Evolutionary conservation across 1,140 invertebrate species (phyloP), one percentile per base, ranked within the genome.

Genomic region (Galendromus occidentalis): DNA sequence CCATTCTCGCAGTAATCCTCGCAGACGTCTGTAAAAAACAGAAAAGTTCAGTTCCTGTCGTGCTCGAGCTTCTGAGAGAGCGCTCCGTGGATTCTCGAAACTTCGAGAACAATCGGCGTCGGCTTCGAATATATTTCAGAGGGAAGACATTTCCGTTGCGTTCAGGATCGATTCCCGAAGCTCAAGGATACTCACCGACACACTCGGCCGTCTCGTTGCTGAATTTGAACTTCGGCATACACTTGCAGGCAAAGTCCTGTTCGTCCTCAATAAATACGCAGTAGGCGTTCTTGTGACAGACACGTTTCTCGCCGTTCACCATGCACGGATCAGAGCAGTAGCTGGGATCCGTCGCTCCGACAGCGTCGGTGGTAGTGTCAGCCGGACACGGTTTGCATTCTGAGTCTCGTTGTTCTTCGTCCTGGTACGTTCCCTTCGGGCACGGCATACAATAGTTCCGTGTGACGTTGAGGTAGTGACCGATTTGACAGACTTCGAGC

Each of bases 291-390:
- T 80, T 75, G 72, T 91, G 87, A 71, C 91, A 95, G 65, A 88
- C 83, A 80, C 86, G 85, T 70, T 87, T 82, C 1, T 86, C 82
- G 30, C 85, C 86, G 69, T 84, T 85, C 72, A 85, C 87, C 72
- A 91, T 85, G 72, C 91, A 94, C 0, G 90, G 89, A 77, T 94
- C 92, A 33, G 84, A 86, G 74, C 90, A 93, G 70, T 92, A 87
- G n/a, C 82, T 76, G 74, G 85, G 83, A 67, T 82, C 85, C 42
- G 82, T 84, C 51, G 90, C 82, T 59, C 86, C 86, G 0, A 82
- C 78, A 71, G 81, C 82, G 72, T 85, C 86, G 0, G 91, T 95
- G 69, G 89, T 94, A 4, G 90, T 93, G 73, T 95, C 92, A 2
- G 86, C 83, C 42, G 90, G 89, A 73, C 92, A 97, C 20, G 84